These are phyloP conservation scores for Aromia moschata DNA, from an alignment of 2,888 invertebrate genomes.

Conservation along the genomic window DNA sequence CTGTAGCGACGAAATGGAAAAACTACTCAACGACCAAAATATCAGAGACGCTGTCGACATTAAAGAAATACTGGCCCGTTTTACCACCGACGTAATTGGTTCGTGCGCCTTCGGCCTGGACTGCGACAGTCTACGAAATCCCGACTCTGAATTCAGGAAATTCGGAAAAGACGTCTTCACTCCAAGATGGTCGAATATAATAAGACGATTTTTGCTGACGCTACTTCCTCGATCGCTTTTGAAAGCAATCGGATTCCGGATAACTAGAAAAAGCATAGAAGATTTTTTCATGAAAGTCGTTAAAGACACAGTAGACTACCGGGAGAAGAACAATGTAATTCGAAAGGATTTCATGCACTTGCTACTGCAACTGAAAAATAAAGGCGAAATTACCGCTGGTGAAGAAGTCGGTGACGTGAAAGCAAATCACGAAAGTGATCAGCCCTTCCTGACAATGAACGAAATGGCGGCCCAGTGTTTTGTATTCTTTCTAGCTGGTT, in stretches of 20 bases:
- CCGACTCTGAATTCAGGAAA: constrained; percentile 62
- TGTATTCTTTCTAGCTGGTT: constrained; percentile 69
- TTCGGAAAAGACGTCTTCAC: constrained; percentile 42
- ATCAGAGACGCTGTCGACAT: constrained; percentile 51
- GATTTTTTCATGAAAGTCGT: constrained; percentile 64
- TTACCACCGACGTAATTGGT: constrained; percentile 69
- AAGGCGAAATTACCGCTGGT: constrained; percentile 45
- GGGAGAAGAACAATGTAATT: constrained; percentile 61
- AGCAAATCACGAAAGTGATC: constrained; percentile 14
- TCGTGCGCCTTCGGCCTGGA: constrained; percentile 70
- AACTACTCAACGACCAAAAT: constrained; percentile 58
- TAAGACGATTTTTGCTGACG: background rate
- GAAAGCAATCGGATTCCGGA: background rate
- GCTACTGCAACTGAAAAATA: constrained; percentile 63
- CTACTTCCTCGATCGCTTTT: background rate
- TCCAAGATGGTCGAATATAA: constrained; percentile 9
- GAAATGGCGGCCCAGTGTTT: constrained; percentile 65
- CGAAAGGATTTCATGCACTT: constrained; percentile 68
- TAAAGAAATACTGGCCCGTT: constrained; percentile 66
- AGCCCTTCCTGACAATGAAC: constrained; percentile 34
- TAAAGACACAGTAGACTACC: constrained; percentile 60
- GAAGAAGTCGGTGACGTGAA: constrained; percentile 25
- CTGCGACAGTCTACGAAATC: constrained; percentile 66
- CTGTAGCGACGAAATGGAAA: constrained; percentile 65
- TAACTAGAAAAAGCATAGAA: background rate